Conservation (phyloP, 2,797 vertebrate species). For the Oreortyx pictus region DNA sequence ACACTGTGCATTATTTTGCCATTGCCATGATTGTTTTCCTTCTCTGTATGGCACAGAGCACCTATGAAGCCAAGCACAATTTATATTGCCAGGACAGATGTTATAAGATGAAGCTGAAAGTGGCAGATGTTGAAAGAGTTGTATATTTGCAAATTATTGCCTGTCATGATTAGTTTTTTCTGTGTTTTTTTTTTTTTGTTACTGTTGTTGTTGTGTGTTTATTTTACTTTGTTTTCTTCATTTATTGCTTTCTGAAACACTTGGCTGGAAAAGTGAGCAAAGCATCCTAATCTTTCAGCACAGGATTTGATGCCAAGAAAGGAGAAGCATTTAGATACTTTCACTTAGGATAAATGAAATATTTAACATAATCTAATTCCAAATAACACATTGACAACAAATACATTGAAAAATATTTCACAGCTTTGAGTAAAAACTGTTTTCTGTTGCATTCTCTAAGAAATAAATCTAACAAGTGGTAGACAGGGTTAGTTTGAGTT, state of each 20-base stretch:
- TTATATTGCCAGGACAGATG: constrained; percentile 74
- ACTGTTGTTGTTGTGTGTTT: neutral
- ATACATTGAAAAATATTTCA: neutral
- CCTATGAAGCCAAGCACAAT: constrained; percentile 67
- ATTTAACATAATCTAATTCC: constrained; percentile 7
- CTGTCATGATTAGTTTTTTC: constrained; percentile 74
- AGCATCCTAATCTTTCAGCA: constrained; percentile 25
- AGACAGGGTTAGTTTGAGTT: neutral
- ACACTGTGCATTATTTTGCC: constrained; percentile 59
- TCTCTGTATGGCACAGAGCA: constrained; percentile 41
- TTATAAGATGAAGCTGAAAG: constrained; percentile 67
- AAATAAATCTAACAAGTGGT: neutral
- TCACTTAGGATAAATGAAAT: neutral
- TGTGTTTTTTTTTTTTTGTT: constrained; percentile 43
- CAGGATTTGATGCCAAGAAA: constrained; percentile 35
- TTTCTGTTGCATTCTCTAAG: neutral
- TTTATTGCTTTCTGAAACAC: constrained; percentile 33
- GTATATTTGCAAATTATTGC: constrained; percentile 76
- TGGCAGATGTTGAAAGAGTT: constrained; percentile 74
- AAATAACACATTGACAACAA: constrained; percentile 8
- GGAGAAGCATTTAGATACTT: neutral
- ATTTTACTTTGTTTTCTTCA: neutral
- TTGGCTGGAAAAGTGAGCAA: constrained; percentile 26
- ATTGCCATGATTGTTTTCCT: constrained; percentile 67
- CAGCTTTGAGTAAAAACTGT: neutral